phyloP scores from a whole-genome alignment of 2,113 vertebrate species.

The Todiramphus saurophagus region DNA sequence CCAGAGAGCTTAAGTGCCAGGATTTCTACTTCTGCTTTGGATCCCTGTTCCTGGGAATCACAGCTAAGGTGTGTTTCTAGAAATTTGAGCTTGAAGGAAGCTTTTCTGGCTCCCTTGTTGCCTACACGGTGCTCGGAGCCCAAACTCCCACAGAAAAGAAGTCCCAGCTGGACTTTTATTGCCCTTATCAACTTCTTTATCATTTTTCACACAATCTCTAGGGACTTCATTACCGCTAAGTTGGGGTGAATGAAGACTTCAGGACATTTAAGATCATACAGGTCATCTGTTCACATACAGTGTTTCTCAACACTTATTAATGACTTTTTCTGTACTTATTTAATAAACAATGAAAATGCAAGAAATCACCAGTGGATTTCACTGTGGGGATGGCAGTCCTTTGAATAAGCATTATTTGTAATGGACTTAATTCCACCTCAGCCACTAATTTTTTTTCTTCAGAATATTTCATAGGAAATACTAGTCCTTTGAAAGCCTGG shows the following conservation, averaged over 20 bases:
- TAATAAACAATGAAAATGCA: not conserved
- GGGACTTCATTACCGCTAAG: not conserved
- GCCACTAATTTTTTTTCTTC: not conserved
- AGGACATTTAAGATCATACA: not conserved
- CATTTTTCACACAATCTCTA: not conserved
- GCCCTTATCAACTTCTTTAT: not conserved
- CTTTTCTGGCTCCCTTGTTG: not conserved
- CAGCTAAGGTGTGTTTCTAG: not conserved
- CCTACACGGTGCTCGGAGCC: not conserved
- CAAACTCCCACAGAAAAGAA: not conserved
- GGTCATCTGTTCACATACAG: not conserved
- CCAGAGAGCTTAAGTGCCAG: not conserved
- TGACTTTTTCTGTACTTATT: not conserved
- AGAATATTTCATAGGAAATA: not conserved
- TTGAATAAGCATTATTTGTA: conserved; percentile 29
- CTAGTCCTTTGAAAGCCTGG: conserved; percentile 4
- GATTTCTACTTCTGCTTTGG: not conserved
- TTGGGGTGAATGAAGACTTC: not conserved
- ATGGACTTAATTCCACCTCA: not conserved
- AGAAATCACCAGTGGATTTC: not conserved
- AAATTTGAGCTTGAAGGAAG: not conserved
- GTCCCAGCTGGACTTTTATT: not conserved
- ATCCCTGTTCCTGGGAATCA: not conserved
- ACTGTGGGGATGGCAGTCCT: not conserved
- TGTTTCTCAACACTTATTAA: not conserved